Percentiles rank a stretch among this genome's conserved stretches.
Conservation (phyloP, 1,140 invertebrate species). For the Delia radicum region DNA sequence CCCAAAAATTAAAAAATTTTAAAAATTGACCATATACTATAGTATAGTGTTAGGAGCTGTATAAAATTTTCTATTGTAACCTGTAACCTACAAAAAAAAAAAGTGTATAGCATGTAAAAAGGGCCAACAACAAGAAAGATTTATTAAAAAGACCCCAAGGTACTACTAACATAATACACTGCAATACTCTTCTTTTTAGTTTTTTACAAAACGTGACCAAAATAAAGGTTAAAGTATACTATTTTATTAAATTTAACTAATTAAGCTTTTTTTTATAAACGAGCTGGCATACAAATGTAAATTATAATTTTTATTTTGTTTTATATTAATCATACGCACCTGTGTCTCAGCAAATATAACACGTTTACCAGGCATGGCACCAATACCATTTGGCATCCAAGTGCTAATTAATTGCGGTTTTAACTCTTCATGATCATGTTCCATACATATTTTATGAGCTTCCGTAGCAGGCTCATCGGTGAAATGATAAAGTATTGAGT, state of each 20-base stretch:
- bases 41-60: neutral
- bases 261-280: neutral
- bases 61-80: neutral
- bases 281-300: neutral
- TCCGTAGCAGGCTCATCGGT: slow-evolving; percentile 53
- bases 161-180: neutral
- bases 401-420: slow-evolving; percentile 80
- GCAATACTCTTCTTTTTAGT: neutral
- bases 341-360: slow-evolving; percentile 86
- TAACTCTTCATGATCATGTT: slow-evolving; percentile 81
- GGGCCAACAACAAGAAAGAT: slow-evolving; percentile 9
- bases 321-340: slow-evolving; percentile 57
- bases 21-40: too few species aligned
- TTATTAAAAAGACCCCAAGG: slow-evolving; percentile 18
- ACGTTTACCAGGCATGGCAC: slow-evolving; percentile 76
- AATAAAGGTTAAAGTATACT: neutral
- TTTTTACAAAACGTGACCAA: slow-evolving; percentile 6
- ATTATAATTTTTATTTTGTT: neutral
- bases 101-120: neutral
- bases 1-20: too few species aligned
- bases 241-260: neutral
- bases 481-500: slow-evolving; percentile 62
- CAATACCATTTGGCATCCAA: slow-evolving; percentile 83
- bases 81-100: neutral
- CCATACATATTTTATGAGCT: slow-evolving; percentile 69